Conservation (phyloP, 2,888 invertebrate species). For the Trissoscelio sp. region DNA sequence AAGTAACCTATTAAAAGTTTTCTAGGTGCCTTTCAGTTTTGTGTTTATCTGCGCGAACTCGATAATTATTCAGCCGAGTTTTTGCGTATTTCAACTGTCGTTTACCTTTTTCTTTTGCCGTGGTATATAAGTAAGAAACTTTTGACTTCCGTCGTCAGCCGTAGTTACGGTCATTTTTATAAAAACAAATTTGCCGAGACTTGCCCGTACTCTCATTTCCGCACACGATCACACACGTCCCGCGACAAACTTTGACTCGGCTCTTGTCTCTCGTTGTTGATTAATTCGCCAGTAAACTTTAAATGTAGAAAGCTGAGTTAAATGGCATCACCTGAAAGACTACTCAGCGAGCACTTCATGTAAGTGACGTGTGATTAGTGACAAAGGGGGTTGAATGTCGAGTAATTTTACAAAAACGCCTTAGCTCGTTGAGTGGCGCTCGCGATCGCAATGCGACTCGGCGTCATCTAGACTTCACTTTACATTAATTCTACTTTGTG, state of each 20-base stretch:
- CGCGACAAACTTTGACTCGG: conserved; percentile 16
- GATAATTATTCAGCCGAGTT: conserved; percentile 60
- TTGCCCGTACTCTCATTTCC: neutral
- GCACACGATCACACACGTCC: neutral
- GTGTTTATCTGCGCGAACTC: conserved; percentile 56
- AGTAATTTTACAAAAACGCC: conserved; percentile 50
- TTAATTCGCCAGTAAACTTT: conserved; percentile 36
- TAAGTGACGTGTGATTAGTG: conserved; percentile 53
- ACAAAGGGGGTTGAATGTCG: conserved; percentile 46
- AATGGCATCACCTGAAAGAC: conserved; percentile 21
- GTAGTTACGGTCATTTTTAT: conserved; percentile 25
- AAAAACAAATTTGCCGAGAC: conserved; percentile 10
- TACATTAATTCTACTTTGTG: conserved; percentile 63
- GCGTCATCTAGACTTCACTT: conserved; percentile 52
- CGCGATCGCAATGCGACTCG: conserved; percentile 39
- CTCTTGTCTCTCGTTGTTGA: conserved; percentile 22
- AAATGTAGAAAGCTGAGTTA: conserved; percentile 10
- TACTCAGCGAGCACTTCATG: conserved; percentile 23
- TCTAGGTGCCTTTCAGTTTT: conserved; percentile 29
- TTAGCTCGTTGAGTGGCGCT: conserved; percentile 32
- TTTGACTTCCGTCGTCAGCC: neutral
- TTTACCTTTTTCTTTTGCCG: conserved; percentile 35
- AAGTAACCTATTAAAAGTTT: conserved; percentile 65
- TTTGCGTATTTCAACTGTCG: conserved; percentile 43
- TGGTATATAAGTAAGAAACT: conserved; percentile 26